Evolutionary conservation across 2,888 invertebrate genomes (phyloP).

Genomic region (Phengaris alcon): DNA sequence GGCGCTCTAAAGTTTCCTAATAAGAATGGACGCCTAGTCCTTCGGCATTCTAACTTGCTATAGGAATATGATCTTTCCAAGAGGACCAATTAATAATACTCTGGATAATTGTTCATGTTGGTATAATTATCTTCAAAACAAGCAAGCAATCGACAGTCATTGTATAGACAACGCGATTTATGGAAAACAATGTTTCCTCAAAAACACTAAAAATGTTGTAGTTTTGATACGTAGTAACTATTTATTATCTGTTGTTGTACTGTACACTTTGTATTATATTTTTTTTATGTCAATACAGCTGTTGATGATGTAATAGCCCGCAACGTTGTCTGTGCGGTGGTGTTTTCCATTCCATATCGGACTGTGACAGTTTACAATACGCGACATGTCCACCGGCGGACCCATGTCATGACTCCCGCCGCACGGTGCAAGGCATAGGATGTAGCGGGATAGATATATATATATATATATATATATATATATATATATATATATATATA

Average conservation of each 20-base stretch:
- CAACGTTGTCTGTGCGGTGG: slow-evolving; percentile 15
- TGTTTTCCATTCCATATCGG: slow-evolving; percentile 34
- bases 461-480: too few species aligned
- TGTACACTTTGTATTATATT: not conserved
- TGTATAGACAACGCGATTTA: too few species aligned
- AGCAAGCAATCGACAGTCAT: too few species aligned
- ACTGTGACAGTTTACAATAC: slow-evolving; percentile 60
- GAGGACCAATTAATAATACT: too few species aligned
- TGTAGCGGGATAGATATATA: slow-evolving; percentile 38
- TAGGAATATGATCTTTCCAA: too few species aligned
- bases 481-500: too few species aligned
- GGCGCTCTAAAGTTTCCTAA: slow-evolving; percentile 28
- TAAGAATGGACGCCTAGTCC: not conserved
- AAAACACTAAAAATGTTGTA: too few species aligned
- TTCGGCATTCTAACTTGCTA: not conserved
- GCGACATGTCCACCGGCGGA: slow-evolving; percentile 71
- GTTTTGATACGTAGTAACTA: too few species aligned
- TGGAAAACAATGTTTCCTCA: too few species aligned
- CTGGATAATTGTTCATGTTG: too few species aligned
- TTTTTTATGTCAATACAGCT: not conserved
- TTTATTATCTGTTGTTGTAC: too few species aligned
- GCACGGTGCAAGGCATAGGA: slow-evolving; percentile 41
- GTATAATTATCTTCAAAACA: too few species aligned
- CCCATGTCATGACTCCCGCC: slow-evolving; percentile 70
- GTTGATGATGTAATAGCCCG: not conserved